Base-by-base conservation (phyloP, 2,797 vertebrate genomes). In the Scomberomorus guttatus region DNA sequence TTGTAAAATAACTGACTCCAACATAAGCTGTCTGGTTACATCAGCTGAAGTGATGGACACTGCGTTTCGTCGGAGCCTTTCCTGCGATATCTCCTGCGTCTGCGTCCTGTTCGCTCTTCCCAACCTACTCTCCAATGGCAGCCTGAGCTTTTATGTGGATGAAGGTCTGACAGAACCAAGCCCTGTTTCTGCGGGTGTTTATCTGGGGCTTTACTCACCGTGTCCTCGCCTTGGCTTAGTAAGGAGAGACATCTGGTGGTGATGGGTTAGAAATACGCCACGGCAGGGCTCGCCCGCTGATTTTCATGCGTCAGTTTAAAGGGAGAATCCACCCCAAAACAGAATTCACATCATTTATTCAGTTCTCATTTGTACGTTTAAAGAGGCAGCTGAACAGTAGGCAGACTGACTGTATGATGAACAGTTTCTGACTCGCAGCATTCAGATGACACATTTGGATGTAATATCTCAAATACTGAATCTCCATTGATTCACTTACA, bases 101-200 rank as follows among this genome's bases (percentile, higher is more conserved):
- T 90, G 88, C 87, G 89, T 88, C 86, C 84, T 82, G 83, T 9
- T 74, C 81, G 76, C 87, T 82, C 89, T 59, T 24, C 68, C 86
- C 85, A 69, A 46, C 79, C 82, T 76, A 75, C 77, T 90, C 90
- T 89, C 90, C 93, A 89, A 90, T 93, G 84, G 90, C 90, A 89
- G 90, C 72, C 76, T 60, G 72, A 76, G 87, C 87, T 90, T 79
- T 86, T 88, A 39, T 77, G 79, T 77, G 89, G 92, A 90, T 90
- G 90, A 82, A 83, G 84, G 84, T 68, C 83, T 88, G 87, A 81
- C 84, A 90, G 91, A 93, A 93, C 94, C 94, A 93, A 95, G 94
- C 94, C 94, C 93, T 91, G 91, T 94, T 93, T 92, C 92, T 94
- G 91, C 93, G 90, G 91, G 82, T 90, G 84, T 92, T 92, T 84